Conservation (phyloP, 2,797 vertebrate species). For the Bothrops alternatus region DNA sequence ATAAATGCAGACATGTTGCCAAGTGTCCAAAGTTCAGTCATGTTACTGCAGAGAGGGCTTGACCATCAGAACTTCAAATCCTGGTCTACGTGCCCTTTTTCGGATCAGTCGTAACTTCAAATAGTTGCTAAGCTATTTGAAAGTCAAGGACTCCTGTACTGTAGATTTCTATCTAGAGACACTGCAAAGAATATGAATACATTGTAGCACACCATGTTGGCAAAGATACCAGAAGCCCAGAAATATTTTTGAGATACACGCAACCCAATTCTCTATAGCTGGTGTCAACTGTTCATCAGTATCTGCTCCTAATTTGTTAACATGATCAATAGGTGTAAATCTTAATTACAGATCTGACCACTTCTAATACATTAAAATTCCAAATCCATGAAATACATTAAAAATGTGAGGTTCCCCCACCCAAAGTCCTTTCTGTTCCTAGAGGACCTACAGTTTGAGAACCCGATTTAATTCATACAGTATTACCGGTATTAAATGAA, state of each 20-base stretch:
- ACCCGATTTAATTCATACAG: neutral
- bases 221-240: neutral
- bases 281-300: neutral
- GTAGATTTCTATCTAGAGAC: neutral
- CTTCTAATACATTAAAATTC: neutral
- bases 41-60: too few species aligned
- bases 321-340: neutral
- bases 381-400: neutral
- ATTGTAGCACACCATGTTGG: neutral
- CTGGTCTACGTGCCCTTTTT: too few species aligned
- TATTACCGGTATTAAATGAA: too few species aligned
- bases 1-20: too few species aligned
- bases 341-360: neutral
- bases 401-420: neutral
- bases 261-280: neutral
- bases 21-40: too few species aligned
- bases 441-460: neutral
- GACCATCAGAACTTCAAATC: too few species aligned
- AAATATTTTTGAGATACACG: neutral
- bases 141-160: neutral
- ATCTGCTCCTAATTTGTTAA: neutral
- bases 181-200: neutral
- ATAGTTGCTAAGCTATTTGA: neutral
- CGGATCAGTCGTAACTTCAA: too few species aligned
- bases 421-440: neutral